phyloP scores from a whole-genome alignment of 2,797 vertebrate species.

The Hydrophis major region DNA sequence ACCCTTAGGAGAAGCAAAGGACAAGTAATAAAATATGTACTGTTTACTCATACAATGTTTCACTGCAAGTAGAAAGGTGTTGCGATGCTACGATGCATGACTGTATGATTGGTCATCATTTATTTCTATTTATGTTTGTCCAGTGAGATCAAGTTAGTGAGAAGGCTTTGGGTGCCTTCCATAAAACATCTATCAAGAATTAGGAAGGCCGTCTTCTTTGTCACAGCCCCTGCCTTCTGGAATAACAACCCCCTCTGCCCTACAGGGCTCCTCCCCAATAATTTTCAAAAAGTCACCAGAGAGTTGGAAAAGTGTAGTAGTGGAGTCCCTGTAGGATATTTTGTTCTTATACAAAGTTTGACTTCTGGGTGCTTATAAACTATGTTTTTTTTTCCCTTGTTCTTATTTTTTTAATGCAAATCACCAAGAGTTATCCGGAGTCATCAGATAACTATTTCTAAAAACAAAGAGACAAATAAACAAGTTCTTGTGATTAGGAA shows the following conservation, averaged over 20 bases:
- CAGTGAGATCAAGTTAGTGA: background rate
- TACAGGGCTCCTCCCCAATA: background rate
- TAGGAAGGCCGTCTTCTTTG: background rate
- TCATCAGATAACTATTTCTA: background rate
- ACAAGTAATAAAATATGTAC: background rate
- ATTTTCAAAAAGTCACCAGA: background rate
- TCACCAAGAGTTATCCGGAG: background rate
- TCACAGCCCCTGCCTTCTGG: background rate
- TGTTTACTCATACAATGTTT: background rate
- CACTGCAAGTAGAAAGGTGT: background rate
- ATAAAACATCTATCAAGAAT: background rate
- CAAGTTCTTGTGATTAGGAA: background rate
- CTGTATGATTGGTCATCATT: background rate
- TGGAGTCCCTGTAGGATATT: background rate
- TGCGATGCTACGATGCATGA: background rate
- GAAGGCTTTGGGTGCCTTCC: background rate
- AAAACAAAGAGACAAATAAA: background rate
- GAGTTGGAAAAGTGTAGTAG: background rate
- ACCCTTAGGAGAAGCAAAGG: background rate
- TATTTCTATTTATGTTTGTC: background rate
- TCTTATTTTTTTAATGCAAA: background rate
- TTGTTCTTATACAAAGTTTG: background rate
- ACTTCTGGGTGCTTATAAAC: background rate
- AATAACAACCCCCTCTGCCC: background rate
- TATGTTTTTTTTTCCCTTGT: background rate